Percentiles rank a stretch among this genome's conserved stretches.
Evolutionary conservation across 2,888 invertebrate genomes (phyloP).

Genomic region (Andrena marginata): DNA sequence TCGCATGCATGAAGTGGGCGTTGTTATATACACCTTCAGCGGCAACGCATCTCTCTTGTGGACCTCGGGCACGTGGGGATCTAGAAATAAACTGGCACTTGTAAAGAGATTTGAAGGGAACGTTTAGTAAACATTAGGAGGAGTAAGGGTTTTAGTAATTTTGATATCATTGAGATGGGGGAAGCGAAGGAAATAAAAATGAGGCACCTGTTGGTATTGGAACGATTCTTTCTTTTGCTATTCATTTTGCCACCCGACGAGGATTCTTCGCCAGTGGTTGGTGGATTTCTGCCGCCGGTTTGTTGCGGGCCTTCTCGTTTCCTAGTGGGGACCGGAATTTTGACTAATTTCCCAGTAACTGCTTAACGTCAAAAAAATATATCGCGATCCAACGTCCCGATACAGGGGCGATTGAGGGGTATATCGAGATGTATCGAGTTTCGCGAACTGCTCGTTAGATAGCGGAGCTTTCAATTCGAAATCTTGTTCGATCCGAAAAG

Average conservation of each 20-base stretch:
- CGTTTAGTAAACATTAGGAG: slow-evolving; percentile 1
- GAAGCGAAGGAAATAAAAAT: neutral
- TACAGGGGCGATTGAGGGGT: slow-evolving; percentile 15
- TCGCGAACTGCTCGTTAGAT: slow-evolving; percentile 29
- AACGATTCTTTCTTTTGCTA: slow-evolving; percentile 94
- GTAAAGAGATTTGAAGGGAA: neutral
- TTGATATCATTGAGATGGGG: too few species aligned
- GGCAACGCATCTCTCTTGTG: slow-evolving; percentile 87
- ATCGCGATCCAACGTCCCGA: slow-evolving; percentile 48
- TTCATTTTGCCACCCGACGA: slow-evolving; percentile 88
- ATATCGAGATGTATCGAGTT: slow-evolving; percentile 4
- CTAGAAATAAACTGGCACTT: slow-evolving; percentile 82
- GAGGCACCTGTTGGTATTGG: slow-evolving; percentile 90
- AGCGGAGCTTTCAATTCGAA: slow-evolving; percentile 33
- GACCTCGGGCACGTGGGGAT: slow-evolving; percentile 88
- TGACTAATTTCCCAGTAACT: slow-evolving; percentile 86
- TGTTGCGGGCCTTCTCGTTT: slow-evolving; percentile 92
- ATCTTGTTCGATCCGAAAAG: slow-evolving; percentile 40
- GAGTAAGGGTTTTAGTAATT: neutral
- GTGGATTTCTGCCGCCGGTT: slow-evolving; percentile 87
- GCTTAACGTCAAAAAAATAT: slow-evolving; percentile 66
- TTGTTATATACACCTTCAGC: slow-evolving; percentile 96
- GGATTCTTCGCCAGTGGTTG: slow-evolving; percentile 79
- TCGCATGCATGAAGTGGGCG: slow-evolving; percentile 95
- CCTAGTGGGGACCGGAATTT: slow-evolving; percentile 95